Conservation (phyloP, 1,140 invertebrate genomes). For the Drosophila punjabiensis region DNA sequence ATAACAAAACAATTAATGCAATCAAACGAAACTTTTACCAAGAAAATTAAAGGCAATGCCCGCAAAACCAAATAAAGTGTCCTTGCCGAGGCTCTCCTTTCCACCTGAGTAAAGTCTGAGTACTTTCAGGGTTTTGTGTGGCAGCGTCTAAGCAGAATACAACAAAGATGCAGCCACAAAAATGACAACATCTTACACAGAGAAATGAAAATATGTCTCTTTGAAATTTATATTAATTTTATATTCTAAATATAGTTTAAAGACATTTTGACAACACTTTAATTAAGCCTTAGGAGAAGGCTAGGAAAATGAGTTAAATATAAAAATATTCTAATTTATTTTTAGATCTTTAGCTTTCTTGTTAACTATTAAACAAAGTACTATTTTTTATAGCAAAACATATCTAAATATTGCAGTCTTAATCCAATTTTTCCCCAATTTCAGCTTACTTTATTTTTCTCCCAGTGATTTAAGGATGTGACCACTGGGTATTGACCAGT, state of each 20-base stretch:
- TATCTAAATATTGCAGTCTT: background rate
- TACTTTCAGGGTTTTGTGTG: slow-evolving; percentile 17
- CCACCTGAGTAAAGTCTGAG: slow-evolving; percentile 30
- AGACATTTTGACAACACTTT: too few relatives aligned
- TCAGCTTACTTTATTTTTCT: background rate
- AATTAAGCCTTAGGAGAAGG: background rate
- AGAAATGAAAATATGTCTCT: too few relatives aligned
- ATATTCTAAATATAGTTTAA: background rate
- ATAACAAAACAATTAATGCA: slow-evolving; percentile 67
- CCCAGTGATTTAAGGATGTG: slow-evolving; percentile 5
- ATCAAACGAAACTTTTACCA: slow-evolving; percentile 68
- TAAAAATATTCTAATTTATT: too few relatives aligned
- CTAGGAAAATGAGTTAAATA: background rate
- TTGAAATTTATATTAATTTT: background rate
- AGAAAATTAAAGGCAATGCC: slow-evolving; percentile 75
- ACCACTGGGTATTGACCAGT: slow-evolving; percentile 37
- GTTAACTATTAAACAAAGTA: background rate
- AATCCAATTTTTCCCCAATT: background rate
- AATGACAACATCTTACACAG: slow-evolving; percentile 38
- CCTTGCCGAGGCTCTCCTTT: background rate
- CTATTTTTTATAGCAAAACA: background rate
- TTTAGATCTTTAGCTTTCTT: too few relatives aligned
- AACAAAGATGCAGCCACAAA: slow-evolving; percentile 58
- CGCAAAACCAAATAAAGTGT: slow-evolving; percentile 77
- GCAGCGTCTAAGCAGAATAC: slow-evolving; percentile 16